A percentile compares a stretch with the other conserved stretches of the same genome.
Conservation (phyloP, 2,113 vertebrate genomes). For the Engystomops pustulosus region DNA sequence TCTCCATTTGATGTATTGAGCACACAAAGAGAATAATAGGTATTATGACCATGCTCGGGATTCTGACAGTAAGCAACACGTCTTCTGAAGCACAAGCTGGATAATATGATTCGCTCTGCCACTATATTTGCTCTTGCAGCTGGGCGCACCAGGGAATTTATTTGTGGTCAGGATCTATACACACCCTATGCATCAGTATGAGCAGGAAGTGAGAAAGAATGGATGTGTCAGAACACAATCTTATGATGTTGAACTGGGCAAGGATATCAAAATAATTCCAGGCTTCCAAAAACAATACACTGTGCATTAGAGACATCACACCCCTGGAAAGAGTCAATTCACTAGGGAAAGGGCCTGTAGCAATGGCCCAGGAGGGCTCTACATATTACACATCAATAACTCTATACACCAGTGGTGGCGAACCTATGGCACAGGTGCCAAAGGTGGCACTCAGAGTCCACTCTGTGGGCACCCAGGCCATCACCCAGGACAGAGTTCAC, state of each 20-base stretch:
- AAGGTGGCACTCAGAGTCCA: too few species aligned
- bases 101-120: neutral
- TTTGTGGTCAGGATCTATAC: slow-evolving; percentile 48
- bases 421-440: too few species aligned
- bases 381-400: neutral
- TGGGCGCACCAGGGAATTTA: slow-evolving; percentile 36
- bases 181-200: slow-evolving; percentile 29
- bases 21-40: neutral
- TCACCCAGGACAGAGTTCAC: too few species aligned
- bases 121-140: slow-evolving; percentile 34
- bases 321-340: neutral
- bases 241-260: slow-evolving; percentile 36
- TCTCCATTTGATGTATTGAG: neutral
- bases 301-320: neutral
- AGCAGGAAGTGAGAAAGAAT: slow-evolving; percentile 46
- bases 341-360: neutral
- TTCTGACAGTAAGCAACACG: neutral
- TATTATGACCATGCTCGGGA: neutral
- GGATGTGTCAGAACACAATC: slow-evolving; percentile 36
- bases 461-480: too few species aligned
- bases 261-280: slow-evolving; percentile 27
- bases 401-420: too few species aligned
- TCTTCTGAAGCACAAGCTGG: neutral
- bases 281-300: slow-evolving; percentile 48
- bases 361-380: too few species aligned